Evolutionary conservation across 2,888 invertebrate species (phyloP).

Genomic region (Ectemnius cavifrons): DNA sequence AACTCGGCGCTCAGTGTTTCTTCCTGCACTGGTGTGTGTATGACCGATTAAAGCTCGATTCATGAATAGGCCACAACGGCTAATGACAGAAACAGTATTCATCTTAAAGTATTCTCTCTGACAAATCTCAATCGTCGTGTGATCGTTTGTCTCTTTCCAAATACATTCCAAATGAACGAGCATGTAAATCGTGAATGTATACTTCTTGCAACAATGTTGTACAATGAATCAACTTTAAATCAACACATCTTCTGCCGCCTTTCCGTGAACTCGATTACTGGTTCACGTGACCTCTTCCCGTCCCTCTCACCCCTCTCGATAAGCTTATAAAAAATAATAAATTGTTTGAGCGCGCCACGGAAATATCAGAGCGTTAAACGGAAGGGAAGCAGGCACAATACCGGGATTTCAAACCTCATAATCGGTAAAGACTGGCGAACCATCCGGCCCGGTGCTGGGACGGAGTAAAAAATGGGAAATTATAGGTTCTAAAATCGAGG

Average conservation of each 20-base stretch:
- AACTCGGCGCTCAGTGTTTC: too few species aligned
- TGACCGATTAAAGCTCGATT: too few species aligned
- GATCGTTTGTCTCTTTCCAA: too few species aligned
- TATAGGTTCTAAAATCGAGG: slow-evolving; percentile 34
- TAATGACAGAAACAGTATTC: too few species aligned
- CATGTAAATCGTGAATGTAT: too few species aligned
- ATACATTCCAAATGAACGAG: too few species aligned
- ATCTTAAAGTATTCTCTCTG: too few species aligned
- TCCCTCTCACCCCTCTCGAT: not conserved
- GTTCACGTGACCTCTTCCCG: not conserved
- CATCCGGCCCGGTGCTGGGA: not conserved
- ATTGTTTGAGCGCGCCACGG: not conserved
- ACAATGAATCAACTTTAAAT: too few species aligned
- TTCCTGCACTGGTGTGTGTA: too few species aligned
- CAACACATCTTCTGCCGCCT: not conserved
- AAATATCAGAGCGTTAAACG: not conserved
- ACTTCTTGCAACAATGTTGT: too few species aligned
- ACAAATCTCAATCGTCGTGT: too few species aligned
- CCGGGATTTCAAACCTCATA: slow-evolving; percentile 3
- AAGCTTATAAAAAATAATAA: not conserved
- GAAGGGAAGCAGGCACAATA: slow-evolving; percentile 9
- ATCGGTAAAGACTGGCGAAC: slow-evolving; percentile 1
- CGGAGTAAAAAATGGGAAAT: slow-evolving; percentile 34
- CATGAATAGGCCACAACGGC: too few species aligned
- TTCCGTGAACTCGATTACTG: not conserved